A percentile compares a stretch with the other conserved stretches of the same genome.
phyloP scores from a whole-genome alignment of 2,888 invertebrate species.

The Lacanobia wlatinum region DNA sequence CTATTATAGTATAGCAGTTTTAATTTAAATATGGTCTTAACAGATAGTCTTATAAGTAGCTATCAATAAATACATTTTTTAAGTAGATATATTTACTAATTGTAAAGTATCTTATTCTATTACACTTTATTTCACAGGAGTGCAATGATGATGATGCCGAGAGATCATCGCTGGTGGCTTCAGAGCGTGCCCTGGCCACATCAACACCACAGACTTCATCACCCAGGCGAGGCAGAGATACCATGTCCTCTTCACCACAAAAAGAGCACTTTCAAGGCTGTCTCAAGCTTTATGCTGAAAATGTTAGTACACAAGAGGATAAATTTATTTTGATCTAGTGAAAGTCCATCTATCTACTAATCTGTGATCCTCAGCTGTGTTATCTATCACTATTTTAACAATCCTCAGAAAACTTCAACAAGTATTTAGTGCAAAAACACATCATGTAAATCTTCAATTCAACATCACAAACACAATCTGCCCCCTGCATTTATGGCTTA shows the following conservation, averaged over 20 bases:
- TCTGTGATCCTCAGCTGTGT: background rate
- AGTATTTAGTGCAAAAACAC: background rate
- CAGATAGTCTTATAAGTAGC: background rate
- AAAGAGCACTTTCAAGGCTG: slow-evolving; percentile 94
- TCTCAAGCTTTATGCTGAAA: slow-evolving; percentile 95
- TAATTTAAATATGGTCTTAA: background rate
- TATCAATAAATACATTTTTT: background rate
- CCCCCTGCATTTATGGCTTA: too few relatives aligned
- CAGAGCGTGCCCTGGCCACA: slow-evolving; percentile 82
- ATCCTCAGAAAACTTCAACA: background rate
- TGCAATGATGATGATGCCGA: slow-evolving; percentile 92
- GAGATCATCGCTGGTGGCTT: slow-evolving; percentile 87
- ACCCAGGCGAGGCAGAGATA: slow-evolving; percentile 73
- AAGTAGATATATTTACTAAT: background rate
- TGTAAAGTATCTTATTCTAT: background rate
- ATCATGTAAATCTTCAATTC: background rate
- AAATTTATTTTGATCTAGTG: too few relatives aligned
- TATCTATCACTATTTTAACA: background rate
- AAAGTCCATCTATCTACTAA: too few relatives aligned
- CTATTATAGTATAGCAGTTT: too few relatives aligned
- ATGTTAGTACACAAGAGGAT: slow-evolving; percentile 88
- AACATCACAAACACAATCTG: background rate
- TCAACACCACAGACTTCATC: slow-evolving; percentile 82
- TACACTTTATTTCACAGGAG: slow-evolving; percentile 72
- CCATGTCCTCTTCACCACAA: slow-evolving; percentile 88